Percentiles rank a stretch among this genome's conserved stretches.
Evolutionary conservation across 2,888 invertebrate species (phyloP).

Genomic region (Tribolium freemani): DNA sequence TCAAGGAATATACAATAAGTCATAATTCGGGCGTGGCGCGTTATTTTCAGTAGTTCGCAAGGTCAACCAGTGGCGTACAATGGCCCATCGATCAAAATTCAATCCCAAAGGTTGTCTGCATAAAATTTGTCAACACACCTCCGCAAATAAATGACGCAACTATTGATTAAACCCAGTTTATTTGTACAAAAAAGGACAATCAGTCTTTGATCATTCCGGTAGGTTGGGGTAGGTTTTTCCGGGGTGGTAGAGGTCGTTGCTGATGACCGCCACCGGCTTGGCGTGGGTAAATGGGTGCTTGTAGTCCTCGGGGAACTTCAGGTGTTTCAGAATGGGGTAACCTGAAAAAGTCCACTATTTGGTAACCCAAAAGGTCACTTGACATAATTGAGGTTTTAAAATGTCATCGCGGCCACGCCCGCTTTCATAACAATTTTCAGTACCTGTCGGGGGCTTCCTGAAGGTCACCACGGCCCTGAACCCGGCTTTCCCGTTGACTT

Average conservation of each 20-base stretch:
- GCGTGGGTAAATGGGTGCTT: conserved; percentile 57
- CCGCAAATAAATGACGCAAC: background rate
- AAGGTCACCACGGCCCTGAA: conserved; percentile 71
- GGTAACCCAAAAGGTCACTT: conserved; percentile 37
- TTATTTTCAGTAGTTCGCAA: conserved; percentile 41
- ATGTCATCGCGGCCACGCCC: conserved; percentile 33
- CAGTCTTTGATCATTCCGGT: conserved; percentile 27
- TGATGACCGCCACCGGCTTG: conserved; percentile 61
- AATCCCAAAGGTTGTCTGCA: conserved; percentile 33
- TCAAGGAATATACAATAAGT: conserved; percentile 19
- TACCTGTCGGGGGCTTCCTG: conserved; percentile 66
- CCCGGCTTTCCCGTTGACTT: conserved; percentile 70
- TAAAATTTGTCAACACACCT: conserved; percentile 34
- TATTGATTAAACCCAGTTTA: background rate
- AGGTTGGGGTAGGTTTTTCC: conserved; percentile 29
- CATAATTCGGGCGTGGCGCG: conserved; percentile 24
- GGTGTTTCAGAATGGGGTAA: conserved; percentile 53
- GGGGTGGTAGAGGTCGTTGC: conserved; percentile 56
- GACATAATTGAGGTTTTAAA: conserved; percentile 18
- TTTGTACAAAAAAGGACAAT: conserved; percentile 19
- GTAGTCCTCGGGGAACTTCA: conserved; percentile 59
- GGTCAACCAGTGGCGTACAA: conserved; percentile 45
- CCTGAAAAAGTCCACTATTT: conserved; percentile 49
- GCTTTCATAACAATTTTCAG: conserved; percentile 28
- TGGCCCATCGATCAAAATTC: conserved; percentile 45